phyloP scores from a whole-genome alignment of 1,140 invertebrate genomes.

The Marisa cornuarietis region DNA sequence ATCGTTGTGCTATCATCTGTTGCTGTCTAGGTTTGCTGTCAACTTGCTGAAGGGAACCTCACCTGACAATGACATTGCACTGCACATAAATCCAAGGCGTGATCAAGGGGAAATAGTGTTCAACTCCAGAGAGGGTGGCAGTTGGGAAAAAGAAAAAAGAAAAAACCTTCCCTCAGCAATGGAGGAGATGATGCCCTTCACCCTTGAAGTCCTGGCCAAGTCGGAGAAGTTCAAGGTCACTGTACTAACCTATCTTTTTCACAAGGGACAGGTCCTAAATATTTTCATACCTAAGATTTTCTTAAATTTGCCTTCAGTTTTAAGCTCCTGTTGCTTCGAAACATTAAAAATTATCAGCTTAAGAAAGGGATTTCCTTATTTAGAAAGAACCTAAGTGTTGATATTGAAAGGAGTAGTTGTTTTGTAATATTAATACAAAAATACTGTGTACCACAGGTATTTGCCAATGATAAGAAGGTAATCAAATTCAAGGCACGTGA shows the following conservation, averaged over 20 bases:
- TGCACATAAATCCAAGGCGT: slow-evolving; percentile 77
- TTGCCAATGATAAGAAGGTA: slow-evolving; percentile 45
- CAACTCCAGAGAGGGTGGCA: slow-evolving; percentile 73
- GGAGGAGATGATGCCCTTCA: slow-evolving; percentile 75
- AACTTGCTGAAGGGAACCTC: slow-evolving; percentile 47
- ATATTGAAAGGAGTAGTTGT: too few relatives aligned
- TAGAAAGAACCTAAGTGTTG: too few relatives aligned
- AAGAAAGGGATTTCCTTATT: too few relatives aligned
- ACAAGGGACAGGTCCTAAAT: not conserved
- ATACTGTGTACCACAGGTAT: slow-evolving; percentile 33
- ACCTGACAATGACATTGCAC: slow-evolving; percentile 73
- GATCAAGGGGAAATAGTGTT: slow-evolving; percentile 73
- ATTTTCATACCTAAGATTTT: not conserved
- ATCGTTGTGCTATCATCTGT: too few relatives aligned
- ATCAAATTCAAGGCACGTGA: slow-evolving; percentile 43
- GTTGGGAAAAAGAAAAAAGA: slow-evolving; percentile 76
- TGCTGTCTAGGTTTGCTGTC: slow-evolving; percentile 37
- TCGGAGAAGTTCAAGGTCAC: slow-evolving; percentile 75
- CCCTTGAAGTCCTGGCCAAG: slow-evolving; percentile 80
- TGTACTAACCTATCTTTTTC: not conserved
- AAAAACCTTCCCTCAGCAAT: slow-evolving; percentile 73
- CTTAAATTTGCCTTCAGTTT: too few relatives aligned
- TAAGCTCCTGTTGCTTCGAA: too few relatives aligned
- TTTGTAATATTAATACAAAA: not conserved
- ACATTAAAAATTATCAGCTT: too few relatives aligned